A percentile compares a stretch with the other conserved stretches of the same genome.
phyloP scores from a whole-genome alignment of 2,113 vertebrate species.

The Strix uralensis region DNA sequence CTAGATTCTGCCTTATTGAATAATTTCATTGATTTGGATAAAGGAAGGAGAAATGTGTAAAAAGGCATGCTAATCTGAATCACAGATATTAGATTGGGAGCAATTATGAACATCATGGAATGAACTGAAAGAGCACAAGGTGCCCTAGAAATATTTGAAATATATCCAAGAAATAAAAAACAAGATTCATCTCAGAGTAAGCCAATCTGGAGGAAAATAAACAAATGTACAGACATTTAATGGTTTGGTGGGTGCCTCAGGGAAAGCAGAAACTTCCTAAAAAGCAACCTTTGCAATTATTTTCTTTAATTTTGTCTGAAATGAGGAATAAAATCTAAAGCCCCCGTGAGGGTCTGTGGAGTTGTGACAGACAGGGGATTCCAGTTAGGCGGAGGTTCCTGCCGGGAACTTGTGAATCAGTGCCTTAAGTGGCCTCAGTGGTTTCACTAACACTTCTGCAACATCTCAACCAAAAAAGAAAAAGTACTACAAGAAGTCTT shows the following conservation, averaged over 20 bases:
- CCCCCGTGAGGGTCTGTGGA: background rate
- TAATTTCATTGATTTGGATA: background rate
- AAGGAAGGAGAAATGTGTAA: background rate
- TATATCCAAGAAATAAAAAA: background rate
- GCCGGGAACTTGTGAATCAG: background rate
- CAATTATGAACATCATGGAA: background rate
- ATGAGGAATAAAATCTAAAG: background rate
- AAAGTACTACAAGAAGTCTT: background rate
- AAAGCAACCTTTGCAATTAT: background rate
- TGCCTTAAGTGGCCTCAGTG: background rate
- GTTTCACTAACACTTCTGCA: background rate
- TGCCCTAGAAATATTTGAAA: background rate
- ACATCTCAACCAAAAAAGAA: background rate
- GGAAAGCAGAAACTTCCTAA: background rate
- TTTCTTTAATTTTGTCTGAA: constrained; percentile 18
- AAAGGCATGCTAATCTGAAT: background rate
- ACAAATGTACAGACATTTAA: background rate
- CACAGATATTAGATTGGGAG: background rate
- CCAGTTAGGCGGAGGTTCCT: background rate
- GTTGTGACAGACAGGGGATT: background rate
- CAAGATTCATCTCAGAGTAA: background rate
- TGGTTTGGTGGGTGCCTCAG: background rate
- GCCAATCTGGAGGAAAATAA: background rate
- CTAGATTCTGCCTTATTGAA: background rate
- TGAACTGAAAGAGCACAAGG: background rate